phyloP scores from a whole-genome alignment of 2,888 invertebrate species.

The Azorinus chamasolen region DNA sequence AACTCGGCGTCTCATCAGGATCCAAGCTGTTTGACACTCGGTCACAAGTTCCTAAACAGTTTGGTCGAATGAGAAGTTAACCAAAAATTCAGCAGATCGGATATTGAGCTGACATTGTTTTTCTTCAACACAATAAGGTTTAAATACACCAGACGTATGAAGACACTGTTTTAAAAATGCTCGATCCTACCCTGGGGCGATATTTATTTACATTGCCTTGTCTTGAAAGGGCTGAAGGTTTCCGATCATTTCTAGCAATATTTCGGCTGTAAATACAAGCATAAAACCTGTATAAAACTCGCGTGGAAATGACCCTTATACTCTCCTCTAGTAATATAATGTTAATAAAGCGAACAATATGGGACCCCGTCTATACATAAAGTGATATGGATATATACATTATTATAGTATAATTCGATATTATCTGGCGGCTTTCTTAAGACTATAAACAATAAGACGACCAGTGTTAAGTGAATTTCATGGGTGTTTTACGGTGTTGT shows the following conservation, averaged over 20 bases:
- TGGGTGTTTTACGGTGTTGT: constrained; percentile 20
- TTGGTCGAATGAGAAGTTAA: no score
- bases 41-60: no score
- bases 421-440: neutral
- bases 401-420: constrained; percentile 4
- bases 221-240: no score
- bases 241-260: constrained; percentile 18
- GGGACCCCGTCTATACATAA: constrained; percentile 33
- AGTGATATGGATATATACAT: constrained; percentile 17
- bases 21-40: no score
- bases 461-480: constrained; percentile 32
- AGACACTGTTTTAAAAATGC: no score
- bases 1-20: no score
- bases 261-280: constrained; percentile 37
- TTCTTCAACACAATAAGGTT: no score
- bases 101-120: no score
- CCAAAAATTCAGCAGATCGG: no score
- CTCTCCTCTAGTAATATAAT: constrained; percentile 45
- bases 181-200: no score
- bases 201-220: no score
- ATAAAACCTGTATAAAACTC: constrained; percentile 54
- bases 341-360: constrained; percentile 44
- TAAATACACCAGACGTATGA: no score
- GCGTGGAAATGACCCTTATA: constrained; percentile 41
- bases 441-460: constrained; percentile 29